These are phyloP conservation scores for Hipposideros armiger DNA, from an alignment of 2,113 vertebrate species.

Conservation along the genomic window DNA sequence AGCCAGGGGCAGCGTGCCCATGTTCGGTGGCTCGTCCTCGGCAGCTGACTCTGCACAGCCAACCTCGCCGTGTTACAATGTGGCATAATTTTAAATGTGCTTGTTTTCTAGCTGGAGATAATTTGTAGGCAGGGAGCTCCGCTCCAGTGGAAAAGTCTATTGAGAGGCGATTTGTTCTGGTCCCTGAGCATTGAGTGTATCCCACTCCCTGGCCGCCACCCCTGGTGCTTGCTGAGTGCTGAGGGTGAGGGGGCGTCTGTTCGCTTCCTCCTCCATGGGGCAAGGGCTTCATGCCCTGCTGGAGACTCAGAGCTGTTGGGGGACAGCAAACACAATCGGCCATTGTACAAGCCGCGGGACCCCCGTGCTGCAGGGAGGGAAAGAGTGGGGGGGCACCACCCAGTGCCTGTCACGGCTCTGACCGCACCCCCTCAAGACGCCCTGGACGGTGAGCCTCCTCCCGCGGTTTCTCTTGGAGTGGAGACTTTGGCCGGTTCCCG, in stretches of 20 bases:
- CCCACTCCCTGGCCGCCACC: not conserved
- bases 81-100: slow-evolving; percentile 49
- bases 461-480: not conserved
- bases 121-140: slow-evolving; percentile 60
- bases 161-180: slow-evolving; percentile 77
- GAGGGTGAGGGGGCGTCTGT: too few species aligned
- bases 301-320: not conserved
- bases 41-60: not conserved
- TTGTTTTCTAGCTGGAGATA: slow-evolving; percentile 61
- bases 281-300: not conserved
- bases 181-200: slow-evolving; percentile 67
- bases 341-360: fast-evolving
- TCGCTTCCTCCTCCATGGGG: too few species aligned
- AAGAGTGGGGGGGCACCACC: fast-evolving
- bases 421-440: not conserved
- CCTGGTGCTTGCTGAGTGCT: fast-evolving
- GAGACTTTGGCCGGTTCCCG: not conserved
- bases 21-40: fast-evolving
- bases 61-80: not conserved
- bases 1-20: fast-evolving
- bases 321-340: not conserved
- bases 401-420: fast-evolving
- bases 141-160: slow-evolving; percentile 65
- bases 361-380: not conserved
- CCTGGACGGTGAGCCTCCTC: fast-evolving